Base-by-base conservation (phyloP, 30 jellyfish, hydroid and myxozoan genomes). In the Hydractinia symbiolongicarpus region DNA sequence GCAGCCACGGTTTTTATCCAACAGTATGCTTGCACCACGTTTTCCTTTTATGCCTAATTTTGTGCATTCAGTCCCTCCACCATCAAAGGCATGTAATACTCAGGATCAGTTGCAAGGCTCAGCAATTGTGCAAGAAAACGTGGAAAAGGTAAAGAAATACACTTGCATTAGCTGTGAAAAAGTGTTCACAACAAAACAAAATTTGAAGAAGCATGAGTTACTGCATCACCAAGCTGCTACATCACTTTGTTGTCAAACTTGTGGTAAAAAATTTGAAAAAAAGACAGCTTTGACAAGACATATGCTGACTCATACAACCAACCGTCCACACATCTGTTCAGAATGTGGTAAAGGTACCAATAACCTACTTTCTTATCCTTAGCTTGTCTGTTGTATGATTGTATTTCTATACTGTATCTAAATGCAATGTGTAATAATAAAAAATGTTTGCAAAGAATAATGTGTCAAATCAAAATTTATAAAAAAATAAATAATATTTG, bases 301-400 rank as follows among this genome's bases (percentile, higher is more conserved):
- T 79, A 66, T 61, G 87, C 54, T 79, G 49, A 19, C 69, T 11
- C 87, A 79, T 52, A 62, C 80, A 19, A 21, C 80, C 6, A 44
- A 53, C 40, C 64, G 87, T 4, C 87, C 87, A 10, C 82, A 79
- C 67, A 58, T 20, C 1, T 79, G 87, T 79, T 49, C 20, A 19
- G 87, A 61, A 53, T 79, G 87, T 79, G 87, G 87, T 9, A 79
- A 79, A 79, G 87, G 87, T 79, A 79, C 3, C 50, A 21, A 68
- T 20, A 68, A 68, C 1, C 54, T 68, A 10, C 15, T 68, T 68
- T 3, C 21, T 20, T 13, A 0, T 0, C 17, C n/a, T 60, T 60
- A 13, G 20, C n/a, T 60, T 16, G n/a, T 60, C 17, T 60, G 70
- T 16, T 14, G 20, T 60, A 60, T 60, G n/a, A 13, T 14, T 14